A percentile compares a stretch with the other conserved stretches of the same genome.
phyloP scores from a whole-genome alignment of 2,113 vertebrate genomes.

The Vidua chalybeata region DNA sequence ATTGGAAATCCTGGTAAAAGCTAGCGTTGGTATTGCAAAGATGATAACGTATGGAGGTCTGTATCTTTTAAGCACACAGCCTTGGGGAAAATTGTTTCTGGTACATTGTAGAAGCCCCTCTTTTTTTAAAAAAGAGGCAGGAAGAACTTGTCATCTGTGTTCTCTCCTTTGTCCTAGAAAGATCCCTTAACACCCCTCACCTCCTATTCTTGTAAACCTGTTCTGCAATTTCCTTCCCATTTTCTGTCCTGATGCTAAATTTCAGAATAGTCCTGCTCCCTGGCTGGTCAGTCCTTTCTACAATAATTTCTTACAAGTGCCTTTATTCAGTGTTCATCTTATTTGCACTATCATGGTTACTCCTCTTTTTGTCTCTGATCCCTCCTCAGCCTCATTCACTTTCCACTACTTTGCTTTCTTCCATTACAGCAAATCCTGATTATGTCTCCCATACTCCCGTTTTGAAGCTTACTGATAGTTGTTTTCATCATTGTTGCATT shows the following conservation, averaged over 20 bases:
- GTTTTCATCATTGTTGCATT: not conserved
- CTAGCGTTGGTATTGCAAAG: not conserved
- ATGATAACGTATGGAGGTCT: not conserved
- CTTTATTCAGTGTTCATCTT: not conserved
- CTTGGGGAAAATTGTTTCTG: not conserved
- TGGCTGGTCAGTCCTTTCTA: not conserved
- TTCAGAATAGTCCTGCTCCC: not conserved
- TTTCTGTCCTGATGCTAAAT: not conserved
- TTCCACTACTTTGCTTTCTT: not conserved
- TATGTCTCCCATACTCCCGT: accelerated
- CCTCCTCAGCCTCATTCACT: not conserved
- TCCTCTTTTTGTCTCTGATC: not conserved
- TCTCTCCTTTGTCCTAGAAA: not conserved
- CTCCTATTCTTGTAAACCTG: not conserved
- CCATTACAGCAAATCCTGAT: not conserved
- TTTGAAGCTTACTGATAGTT: not conserved
- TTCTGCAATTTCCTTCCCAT: not conserved
- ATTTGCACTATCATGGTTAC: not conserved
- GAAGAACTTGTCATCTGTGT: not conserved
- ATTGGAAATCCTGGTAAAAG: not conserved
- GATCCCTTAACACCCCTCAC: not conserved
- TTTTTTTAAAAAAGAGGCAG: not conserved
- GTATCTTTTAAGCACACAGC: not conserved
- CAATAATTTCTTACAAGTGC: not conserved
- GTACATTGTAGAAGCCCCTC: not conserved